phyloP scores from a whole-genome alignment of 1,140 invertebrate species.

The Onthophagus taurus region DNA sequence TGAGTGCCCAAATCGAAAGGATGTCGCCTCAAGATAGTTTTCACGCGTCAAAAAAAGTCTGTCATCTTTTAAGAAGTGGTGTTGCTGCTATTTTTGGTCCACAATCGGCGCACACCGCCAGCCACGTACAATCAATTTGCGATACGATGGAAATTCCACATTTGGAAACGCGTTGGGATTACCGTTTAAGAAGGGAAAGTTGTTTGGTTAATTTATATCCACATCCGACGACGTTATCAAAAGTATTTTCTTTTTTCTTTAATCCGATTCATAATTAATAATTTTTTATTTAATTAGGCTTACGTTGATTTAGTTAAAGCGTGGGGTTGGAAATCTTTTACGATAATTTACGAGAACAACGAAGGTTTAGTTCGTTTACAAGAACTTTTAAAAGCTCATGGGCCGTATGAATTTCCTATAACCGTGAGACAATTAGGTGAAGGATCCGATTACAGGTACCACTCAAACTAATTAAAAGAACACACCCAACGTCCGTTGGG shows the following conservation, averaged over 20 bases:
- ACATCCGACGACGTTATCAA: slow-evolving; percentile 78
- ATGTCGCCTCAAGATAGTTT: slow-evolving; percentile 85
- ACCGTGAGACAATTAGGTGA: slow-evolving; percentile 71
- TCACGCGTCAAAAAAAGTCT: slow-evolving; percentile 85
- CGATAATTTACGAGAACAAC: slow-evolving; percentile 92
- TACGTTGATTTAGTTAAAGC: slow-evolving; percentile 82
- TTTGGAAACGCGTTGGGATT: slow-evolving; percentile 90
- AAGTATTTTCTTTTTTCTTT: slow-evolving; percentile 45
- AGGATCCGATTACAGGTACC: slow-evolving; percentile 58
- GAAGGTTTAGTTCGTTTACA: slow-evolving; percentile 86
- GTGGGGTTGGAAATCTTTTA: slow-evolving; percentile 89
- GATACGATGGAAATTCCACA: slow-evolving; percentile 95
- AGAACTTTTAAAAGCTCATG: slow-evolving; percentile 83
- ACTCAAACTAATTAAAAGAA: no score
- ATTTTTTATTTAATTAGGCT: slow-evolving; percentile 47
- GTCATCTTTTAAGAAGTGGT: slow-evolving; percentile 73
- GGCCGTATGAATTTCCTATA: slow-evolving; percentile 71
- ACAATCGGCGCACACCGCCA: slow-evolving; percentile 78
- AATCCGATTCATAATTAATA: not conserved
- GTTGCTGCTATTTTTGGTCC: slow-evolving; percentile 92
- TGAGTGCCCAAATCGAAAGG: slow-evolving; percentile 76
- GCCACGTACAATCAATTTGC: slow-evolving; percentile 91
- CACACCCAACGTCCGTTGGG: no score
- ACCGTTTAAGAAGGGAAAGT: slow-evolving; percentile 72
- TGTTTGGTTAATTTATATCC: slow-evolving; percentile 91